These are phyloP conservation scores for Andrena bicolor DNA, from an alignment of 2,888 invertebrate genomes.

Conservation along the genomic window DNA sequence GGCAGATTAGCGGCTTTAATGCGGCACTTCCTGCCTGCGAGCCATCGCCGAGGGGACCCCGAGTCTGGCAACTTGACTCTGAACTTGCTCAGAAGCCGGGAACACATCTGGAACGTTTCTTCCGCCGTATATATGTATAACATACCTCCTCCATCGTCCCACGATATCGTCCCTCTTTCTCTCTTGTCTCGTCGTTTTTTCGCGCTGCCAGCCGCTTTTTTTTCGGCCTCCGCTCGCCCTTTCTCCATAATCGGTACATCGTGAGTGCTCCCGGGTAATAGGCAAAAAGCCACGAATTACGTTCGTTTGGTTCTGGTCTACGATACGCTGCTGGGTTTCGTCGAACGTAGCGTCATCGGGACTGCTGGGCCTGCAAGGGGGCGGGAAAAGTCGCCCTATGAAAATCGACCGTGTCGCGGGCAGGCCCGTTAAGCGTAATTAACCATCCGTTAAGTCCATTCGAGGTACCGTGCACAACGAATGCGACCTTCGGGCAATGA, in stretches of 20 bases:
- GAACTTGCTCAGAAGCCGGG: slow-evolving; percentile 72
- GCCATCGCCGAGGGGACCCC: slow-evolving; percentile 42
- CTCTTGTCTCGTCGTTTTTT: slow-evolving; percentile 31
- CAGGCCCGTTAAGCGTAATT: neutral
- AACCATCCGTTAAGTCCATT: neutral
- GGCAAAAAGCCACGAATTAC: slow-evolving; percentile 54
- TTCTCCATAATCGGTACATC: slow-evolving; percentile 64
- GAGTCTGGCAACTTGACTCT: slow-evolving; percentile 73
- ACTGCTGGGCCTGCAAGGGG: neutral
- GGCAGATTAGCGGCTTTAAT: slow-evolving; percentile 82
- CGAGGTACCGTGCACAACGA: neutral
- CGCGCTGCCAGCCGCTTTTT: slow-evolving; percentile 43
- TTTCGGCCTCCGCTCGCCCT: slow-evolving; percentile 52
- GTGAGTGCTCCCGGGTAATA: slow-evolving; percentile 49
- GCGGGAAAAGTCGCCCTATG: neutral
- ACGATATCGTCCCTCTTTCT: slow-evolving; percentile 22
- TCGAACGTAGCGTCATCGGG: neutral
- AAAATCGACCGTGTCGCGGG: neutral
- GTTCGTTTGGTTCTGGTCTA: slow-evolving; percentile 22
- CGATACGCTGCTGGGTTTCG: neutral
- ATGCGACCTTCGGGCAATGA: neutral
- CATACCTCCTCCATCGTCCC: slow-evolving; percentile 54
- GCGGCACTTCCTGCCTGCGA: slow-evolving; percentile 74
- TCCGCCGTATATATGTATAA: slow-evolving; percentile 33
- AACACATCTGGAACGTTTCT: slow-evolving; percentile 78